Percentiles rank a stretch among this genome's conserved stretches.
phyloP scores from a whole-genome alignment of 2,888 invertebrate genomes.

The Erannis defoliaria region DNA sequence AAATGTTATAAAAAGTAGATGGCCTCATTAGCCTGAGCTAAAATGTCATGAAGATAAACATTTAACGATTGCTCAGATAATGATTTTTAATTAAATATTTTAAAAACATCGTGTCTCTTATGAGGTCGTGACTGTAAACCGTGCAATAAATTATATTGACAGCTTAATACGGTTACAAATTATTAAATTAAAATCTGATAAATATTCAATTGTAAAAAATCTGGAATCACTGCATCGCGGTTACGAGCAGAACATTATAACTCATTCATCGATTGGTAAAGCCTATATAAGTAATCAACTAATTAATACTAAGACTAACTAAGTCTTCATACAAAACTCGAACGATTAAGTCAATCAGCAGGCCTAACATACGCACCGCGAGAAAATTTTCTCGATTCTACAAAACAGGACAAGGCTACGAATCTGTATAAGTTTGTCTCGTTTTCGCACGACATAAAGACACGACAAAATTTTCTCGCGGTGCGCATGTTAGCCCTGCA shows the following conservation, averaged over 20 bases:
- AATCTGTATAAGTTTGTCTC: too few species aligned
- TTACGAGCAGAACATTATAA: neutral
- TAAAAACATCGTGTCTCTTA: conserved; percentile 27
- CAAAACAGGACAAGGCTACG: too few species aligned
- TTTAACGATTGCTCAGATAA: conserved; percentile 27
- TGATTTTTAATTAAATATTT: conserved; percentile 21
- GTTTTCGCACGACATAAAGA: too few species aligned
- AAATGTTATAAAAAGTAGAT: conserved; percentile 35
- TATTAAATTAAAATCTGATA: conserved; percentile 9
- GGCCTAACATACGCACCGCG: too few species aligned
- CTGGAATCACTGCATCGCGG: neutral
- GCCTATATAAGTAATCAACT: neutral
- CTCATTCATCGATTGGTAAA: too few species aligned
- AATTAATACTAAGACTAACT: too few species aligned
- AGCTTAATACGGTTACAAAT: neutral
- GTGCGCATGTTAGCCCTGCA: too few species aligned
- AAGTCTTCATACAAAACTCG: neutral
- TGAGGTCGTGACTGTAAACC: conserved; percentile 11
- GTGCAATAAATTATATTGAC: conserved; percentile 24
- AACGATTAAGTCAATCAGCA: neutral
- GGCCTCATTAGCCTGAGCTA: conserved; percentile 34
- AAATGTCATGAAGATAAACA: conserved; percentile 37
- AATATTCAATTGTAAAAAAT: neutral
- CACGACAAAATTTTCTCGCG: too few species aligned
- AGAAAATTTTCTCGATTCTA: too few species aligned